Percentiles rank a stretch among this genome's conserved stretches.
These are phyloP conservation scores for Spisula subtruncata DNA, from an alignment of 2,888 invertebrate species.

Conservation along the genomic window DNA sequence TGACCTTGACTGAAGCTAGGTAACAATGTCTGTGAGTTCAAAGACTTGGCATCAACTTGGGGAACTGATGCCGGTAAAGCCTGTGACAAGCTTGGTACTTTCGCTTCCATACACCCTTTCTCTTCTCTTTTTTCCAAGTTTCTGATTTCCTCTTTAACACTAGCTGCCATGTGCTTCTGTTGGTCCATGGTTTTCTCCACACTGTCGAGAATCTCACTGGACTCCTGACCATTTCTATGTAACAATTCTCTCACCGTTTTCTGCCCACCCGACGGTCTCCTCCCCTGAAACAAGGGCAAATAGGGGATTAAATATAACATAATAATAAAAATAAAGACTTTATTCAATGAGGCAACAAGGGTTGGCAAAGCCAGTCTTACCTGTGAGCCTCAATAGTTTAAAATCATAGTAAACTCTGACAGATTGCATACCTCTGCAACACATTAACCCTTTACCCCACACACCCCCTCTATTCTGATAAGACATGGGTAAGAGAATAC, in stretches of 20 bases:
- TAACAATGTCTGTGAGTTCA: slow-evolving; percentile 40
- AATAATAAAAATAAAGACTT: neutral
- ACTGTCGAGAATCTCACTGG: slow-evolving; percentile 36
- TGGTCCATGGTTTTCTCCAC: slow-evolving; percentile 42
- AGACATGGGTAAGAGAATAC: too few relatives aligned
- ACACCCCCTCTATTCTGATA: too few relatives aligned
- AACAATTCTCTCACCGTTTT: slow-evolving; percentile 71
- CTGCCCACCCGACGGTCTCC: slow-evolving; percentile 68
- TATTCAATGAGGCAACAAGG: too few relatives aligned
- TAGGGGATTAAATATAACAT: neutral
- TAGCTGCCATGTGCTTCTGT: slow-evolving; percentile 11
- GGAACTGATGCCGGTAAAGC: slow-evolving; percentile 13
- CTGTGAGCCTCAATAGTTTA: too few relatives aligned
- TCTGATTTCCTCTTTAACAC: slow-evolving; percentile 30
- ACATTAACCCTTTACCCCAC: too few relatives aligned
- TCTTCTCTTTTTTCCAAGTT: neutral
- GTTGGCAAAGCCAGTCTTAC: too few relatives aligned
- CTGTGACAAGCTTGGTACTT: slow-evolving; percentile 21
- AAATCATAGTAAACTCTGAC: neutral
- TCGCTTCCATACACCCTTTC: neutral
- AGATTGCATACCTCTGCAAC: neutral
- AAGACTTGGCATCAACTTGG: slow-evolving; percentile 40
- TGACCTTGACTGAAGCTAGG: slow-evolving; percentile 59
- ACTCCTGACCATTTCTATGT: slow-evolving; percentile 61
- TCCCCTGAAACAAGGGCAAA: slow-evolving; percentile 50